Conservation (phyloP, 2,797 vertebrate genomes). For the Dicrostonyx torquatus region DNA sequence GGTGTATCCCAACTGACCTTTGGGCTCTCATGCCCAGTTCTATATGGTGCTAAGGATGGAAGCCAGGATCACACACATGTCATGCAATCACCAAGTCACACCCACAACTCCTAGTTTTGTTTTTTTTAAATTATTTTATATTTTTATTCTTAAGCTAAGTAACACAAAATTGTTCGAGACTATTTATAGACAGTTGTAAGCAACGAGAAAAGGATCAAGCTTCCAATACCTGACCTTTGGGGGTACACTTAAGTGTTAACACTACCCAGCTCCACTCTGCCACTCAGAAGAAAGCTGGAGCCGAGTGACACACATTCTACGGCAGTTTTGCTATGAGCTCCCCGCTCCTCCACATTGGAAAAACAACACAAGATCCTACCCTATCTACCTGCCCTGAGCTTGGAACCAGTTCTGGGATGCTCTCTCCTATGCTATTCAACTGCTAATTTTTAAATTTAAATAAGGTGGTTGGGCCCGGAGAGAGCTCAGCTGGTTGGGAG, state of each 20-base stretch:
- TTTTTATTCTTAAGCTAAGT: not conserved
- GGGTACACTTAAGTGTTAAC: not conserved
- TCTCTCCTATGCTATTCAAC: not conserved
- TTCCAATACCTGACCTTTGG: not conserved
- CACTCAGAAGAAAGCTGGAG: not conserved
- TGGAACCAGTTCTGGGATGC: not conserved
- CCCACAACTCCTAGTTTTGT: not conserved
- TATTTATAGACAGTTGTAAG: not conserved
- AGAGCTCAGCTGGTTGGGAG: not conserved
- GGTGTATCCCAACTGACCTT: not conserved
- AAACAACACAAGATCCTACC: not conserved
- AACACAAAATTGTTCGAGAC: not conserved
- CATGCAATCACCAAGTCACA: not conserved
- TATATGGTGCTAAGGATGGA: not conserved
- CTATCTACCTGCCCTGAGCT: not conserved
- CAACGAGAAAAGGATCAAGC: not conserved
- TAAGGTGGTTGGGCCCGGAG: not conserved
- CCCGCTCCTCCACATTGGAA: not conserved
- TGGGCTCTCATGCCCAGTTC: not conserved
- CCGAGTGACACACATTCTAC: accelerated
- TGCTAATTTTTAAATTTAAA: not conserved
- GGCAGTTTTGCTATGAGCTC: not conserved
- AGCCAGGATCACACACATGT: not conserved
- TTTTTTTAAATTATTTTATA: not conserved
- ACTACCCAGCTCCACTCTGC: not conserved